phyloP scores from a whole-genome alignment of 2,888 invertebrate species.

The Temnothorax ravouxi region DNA sequence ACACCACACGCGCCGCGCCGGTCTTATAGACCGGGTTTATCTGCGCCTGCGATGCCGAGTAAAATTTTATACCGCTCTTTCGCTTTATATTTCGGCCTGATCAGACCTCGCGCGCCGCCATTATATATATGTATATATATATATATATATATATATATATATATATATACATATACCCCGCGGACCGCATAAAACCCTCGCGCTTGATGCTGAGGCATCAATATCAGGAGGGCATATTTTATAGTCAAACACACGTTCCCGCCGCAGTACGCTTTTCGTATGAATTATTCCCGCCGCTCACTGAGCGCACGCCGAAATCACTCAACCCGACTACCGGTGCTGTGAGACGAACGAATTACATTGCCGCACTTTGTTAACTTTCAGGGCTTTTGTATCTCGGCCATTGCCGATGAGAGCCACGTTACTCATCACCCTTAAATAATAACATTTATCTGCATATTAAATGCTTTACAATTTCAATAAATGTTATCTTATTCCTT shows the following conservation, averaged over 20 bases:
- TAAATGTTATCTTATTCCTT: background rate
- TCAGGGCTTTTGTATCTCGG: background rate
- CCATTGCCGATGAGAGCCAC: background rate
- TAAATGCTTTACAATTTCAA: background rate
- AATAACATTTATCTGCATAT: slow-evolving; percentile 17
- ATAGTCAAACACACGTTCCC: slow-evolving; percentile 72
- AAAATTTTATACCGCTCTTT: slow-evolving; percentile 65
- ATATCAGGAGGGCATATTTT: slow-evolving; percentile 76
- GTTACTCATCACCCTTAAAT: background rate
- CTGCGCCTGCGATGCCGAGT: slow-evolving; percentile 48
- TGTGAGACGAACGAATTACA: slow-evolving; percentile 52
- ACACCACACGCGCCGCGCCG: background rate
- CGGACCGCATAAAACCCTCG: slow-evolving; percentile 61
- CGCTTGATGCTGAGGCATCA: slow-evolving; percentile 65
- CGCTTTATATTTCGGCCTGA: slow-evolving; percentile 58
- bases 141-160: background rate
- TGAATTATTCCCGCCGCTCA: slow-evolving; percentile 79
- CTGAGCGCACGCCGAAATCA: slow-evolving; percentile 79
- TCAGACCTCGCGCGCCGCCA: slow-evolving; percentile 46
- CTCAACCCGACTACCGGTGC: slow-evolving; percentile 63
- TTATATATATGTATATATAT: no score
- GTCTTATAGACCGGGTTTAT: slow-evolving; percentile 50
- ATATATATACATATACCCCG: slow-evolving; percentile 9
- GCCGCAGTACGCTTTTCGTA: slow-evolving; percentile 65
- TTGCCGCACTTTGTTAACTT: slow-evolving; percentile 48